Base-by-base conservation (phyloP, 2,888 invertebrate genomes). In the Aphidius colemani region DNA sequence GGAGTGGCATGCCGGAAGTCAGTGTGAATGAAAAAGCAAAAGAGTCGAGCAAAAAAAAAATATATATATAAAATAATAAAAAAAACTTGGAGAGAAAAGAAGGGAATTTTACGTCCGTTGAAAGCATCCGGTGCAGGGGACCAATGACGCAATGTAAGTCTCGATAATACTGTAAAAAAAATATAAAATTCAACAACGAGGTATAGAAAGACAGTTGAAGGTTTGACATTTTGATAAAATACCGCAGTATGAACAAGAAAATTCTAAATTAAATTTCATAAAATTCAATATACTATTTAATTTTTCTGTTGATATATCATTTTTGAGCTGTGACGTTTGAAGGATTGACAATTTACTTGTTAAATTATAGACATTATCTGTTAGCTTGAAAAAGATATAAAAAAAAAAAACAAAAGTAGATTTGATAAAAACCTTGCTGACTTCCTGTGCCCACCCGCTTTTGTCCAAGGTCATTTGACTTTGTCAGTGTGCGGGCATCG, bases 371-470 rank as follows among this genome's bases (percentile, higher is more conserved):
- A 4, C 2, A 30, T 1, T 4, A 30, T 30, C 45, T 46, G 30
- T 46, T 46, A 46, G 6, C 5, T 7, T 11, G 8, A 11, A 43
- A 9, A 45, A 46, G 30, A 30, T 30, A 30, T 30, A 30, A 30
- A 5, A 30, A 5, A 30, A 30, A 30, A 30, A 30, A 30, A 59
- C 40, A 58, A 57, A 53, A 63, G 63, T 51, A 64, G 57, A 59
- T 67, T 73, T 72, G 78, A 78, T 78, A 78, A 80, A 78, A 80
- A 79, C 80, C 80, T 80, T 79, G 80, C 77, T 77, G 77, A 80
- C 80, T 80, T 80, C 80, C 80, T 78, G 79, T 76, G 76, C 74
- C 30, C 76, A 77, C 77, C 78, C 75, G 79, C 72, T 75, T 76
- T 74, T 71, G 68, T 72, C 73, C 80, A 79, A 80, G 79, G 80